Conservation (phyloP, 2,888 invertebrate genomes). For the Neuroscelio doddi region DNA sequence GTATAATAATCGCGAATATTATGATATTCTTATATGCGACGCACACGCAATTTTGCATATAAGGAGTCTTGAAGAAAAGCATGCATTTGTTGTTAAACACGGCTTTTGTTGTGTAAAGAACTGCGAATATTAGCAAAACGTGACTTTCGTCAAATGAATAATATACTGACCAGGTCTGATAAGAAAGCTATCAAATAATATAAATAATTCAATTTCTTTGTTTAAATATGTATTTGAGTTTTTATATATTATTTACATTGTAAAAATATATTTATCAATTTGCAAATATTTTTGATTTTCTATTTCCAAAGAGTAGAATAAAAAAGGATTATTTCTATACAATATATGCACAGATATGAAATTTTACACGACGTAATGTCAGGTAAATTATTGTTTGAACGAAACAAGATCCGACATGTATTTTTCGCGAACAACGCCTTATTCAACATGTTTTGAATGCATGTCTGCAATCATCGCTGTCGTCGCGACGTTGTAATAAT, state of each 20-base stretch:
- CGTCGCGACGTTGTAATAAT: conserved; percentile 1
- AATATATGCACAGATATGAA: no score
- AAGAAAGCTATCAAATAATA: no score
- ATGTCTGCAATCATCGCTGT: not conserved
- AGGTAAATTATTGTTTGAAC: not conserved
- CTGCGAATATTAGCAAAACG: conserved; percentile 28
- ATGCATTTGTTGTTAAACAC: conserved; percentile 6
- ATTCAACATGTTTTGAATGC: not conserved
- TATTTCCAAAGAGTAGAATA: no score
- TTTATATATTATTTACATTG: no score
- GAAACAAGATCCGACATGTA: not conserved
- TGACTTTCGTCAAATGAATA: conserved; percentile 19
- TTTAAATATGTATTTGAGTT: no score
- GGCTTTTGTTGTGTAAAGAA: conserved; percentile 4
- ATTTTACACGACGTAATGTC: not conserved
- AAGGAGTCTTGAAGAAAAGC: not conserved
- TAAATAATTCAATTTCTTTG: no score
- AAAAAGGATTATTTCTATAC: no score
- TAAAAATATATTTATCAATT: no score
- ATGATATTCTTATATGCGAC: no score
- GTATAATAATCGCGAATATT: no score
- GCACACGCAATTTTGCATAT: no score
- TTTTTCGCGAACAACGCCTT: not conserved
- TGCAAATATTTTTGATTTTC: no score
- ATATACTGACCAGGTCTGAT: not conserved